Evolutionary conservation across 2,797 vertebrate species (phyloP), one percentile per base, ranked within the genome.

Genomic region (Chrosomus eos): DNA sequence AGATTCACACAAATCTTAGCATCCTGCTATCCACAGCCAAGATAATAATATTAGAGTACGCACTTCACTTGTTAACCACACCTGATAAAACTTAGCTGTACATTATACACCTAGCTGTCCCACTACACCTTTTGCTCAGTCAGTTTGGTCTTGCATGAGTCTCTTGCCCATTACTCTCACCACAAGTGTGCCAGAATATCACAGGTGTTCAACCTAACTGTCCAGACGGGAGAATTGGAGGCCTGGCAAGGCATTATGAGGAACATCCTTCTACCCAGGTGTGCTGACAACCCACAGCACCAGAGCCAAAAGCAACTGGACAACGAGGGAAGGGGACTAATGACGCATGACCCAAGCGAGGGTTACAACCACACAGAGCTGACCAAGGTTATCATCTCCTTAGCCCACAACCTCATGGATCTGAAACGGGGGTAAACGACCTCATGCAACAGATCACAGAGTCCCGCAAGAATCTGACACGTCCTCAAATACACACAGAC

Each of bases 131-230:
- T 64, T 31, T 31, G 62, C 16, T 64, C 16, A 64, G 28, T 64
- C 62, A 18, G 62, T 64, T 64, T 64, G 62, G 62, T 64, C 62
- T 64, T 64, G 60, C 60, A 64, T 64, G 8, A 31, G 62, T 64
- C 62, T 64, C 62, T 64, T 64, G 28, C 16, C 14, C 3, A 7
- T 64, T 18, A 64, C 14, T 31, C 14, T 64, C 28, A 31, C 60
- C 60, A 31, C 60, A 31, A 64, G 62, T 64, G 62, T 64, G 62
- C 28, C 62, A 64, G 28, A 31, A 64, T 31, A 7, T 64, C 62
- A 64, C 26, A 64, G 60, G 60, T 62, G 26, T 26, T 28, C 14
- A 28, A 62, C 60, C 60, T 62, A 64, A 64, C 28, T 64, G 28
- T 64, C 62, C 28, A 64, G 62, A 64, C 7, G 3, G 62, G 62